A percentile compares a stretch with the other conserved stretches of the same genome.
Conservation (phyloP, 2,113 vertebrate species). For the Lathamus discolor region DNA sequence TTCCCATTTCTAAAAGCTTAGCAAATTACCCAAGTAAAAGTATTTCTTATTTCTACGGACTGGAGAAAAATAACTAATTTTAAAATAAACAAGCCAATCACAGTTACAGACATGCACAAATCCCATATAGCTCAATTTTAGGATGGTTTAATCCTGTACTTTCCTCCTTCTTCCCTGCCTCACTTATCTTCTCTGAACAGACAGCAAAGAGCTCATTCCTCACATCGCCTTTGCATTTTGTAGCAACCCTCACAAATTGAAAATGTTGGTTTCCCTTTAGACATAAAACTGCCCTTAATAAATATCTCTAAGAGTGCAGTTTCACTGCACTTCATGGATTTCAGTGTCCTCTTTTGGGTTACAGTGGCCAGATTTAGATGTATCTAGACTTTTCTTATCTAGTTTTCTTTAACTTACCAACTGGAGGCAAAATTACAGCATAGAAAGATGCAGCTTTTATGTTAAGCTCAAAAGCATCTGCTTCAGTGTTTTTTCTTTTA, state of each 20-base stretch:
- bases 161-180: neutral
- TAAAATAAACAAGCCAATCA: neutral
- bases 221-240: neutral
- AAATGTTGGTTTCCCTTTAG: neutral
- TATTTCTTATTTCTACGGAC: neutral
- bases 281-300: neutral
- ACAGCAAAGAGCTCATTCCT: neutral
- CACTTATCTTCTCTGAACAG: neutral
- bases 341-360: neutral
- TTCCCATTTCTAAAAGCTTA: neutral
- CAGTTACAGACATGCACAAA: neutral
- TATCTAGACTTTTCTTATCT: accelerated
- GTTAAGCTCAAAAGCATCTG: neutral
- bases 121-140: neutral
- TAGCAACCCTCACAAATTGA: neutral
- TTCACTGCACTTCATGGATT: neutral
- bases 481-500: neutral
- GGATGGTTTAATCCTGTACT: neutral
- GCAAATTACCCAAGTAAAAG: neutral
- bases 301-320: neutral
- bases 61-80: neutral
- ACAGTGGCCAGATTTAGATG: neutral
- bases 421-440: neutral
- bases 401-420: neutral
- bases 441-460: neutral